Evolutionary conservation across 2,113 vertebrate genomes (phyloP), one percentile per base, ranked within the genome.

Genomic region (Sorex araneus): DNA sequence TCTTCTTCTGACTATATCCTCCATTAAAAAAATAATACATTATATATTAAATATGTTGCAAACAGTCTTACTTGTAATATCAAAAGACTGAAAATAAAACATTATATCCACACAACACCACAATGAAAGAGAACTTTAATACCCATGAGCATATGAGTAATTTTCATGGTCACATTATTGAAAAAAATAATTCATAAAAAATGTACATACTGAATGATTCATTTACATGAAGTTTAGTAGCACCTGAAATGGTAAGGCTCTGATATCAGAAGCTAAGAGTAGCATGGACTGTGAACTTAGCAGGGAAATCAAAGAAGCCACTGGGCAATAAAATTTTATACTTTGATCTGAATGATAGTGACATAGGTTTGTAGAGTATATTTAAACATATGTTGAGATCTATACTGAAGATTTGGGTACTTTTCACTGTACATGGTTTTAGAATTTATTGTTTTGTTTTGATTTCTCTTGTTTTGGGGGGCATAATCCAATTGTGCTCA

Each of bases 151-250:
- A 2, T 3, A 18, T 25, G 18, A 32, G 60, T 69, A 30, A n/a
- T 9, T 50, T 83, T 77, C 32, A 63, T 3, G 66, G n/a, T 60
- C 4, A 34, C 3, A 67, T 7, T 74, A n/a, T 64, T 91, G 30
- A 84, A 64, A 8, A 67, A 79, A 92, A 73, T 10, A 88, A 89
- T 16, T 0, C 18, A 60, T 16, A 85, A 73, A 67, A 82, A 50
- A 36, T 73, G 6, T 15, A 83, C 63, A 40, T 64, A n/a, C 0
- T 75, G 23, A 74, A 18, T 45, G 25, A 47, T 67, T 83, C 3
- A 86, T 86, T 82, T 90, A 8, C 21, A 47, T 64, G 32, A 54
- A 79, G 23, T 87, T 89, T 43, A 91, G 92, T 93, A 21, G 25
- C 47, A 90, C 28, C 1, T 30, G 76, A 64, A 84, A 78, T 28